Evolutionary conservation across 2,113 vertebrate species (phyloP), one percentile per base, ranked within the genome.

Genomic region (Dipodomys merriami): DNA sequence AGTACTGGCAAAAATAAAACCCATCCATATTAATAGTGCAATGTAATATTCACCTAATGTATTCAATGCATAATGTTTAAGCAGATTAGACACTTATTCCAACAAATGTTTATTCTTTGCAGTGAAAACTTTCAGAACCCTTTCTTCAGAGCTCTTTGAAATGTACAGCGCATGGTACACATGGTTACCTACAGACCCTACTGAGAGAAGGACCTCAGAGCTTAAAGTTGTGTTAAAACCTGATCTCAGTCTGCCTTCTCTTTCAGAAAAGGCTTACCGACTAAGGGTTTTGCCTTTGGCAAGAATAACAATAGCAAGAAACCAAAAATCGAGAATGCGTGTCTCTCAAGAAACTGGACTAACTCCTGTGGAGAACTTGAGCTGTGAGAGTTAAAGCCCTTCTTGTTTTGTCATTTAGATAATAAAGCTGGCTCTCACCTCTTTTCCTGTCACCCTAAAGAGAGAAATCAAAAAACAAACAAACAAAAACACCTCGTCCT

Each of bases 341-440:
- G 92, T 92, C 90, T 74, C 76, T 88, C 60, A 88, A 80, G 44
- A 93, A 87, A 46, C 30, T 53, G 65, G 91, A 72, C 71, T 67
- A 30, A 6, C 12, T 49, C 69, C 30, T 81, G 53, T 18, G 71
- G 67, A 88, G 44, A 90, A 78, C 13, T 57, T 73, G 73, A 4
- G 64, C 33, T 88, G 9, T 9, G 49, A 78, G 68, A 15, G 4
- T 90, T 49, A 67, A 76, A 83, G 12, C 44, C 44, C 39, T 90
- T 46, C n/a, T 19, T 6, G 44, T 62, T 68, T 35, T 92, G 29
- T 83, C 25, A 16, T 73, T 88, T 77, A 39, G 19, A 19, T 80
- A 23, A 46, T 72, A 74, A 79, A 88, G 65, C 83, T 78, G n/a
- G 3, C 25, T 88, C 6, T 83, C 29, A 80, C 27, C n/a, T 85